Evolutionary conservation across 2,888 invertebrate genomes (phyloP).

Genomic region (Quadriops clusia): DNA sequence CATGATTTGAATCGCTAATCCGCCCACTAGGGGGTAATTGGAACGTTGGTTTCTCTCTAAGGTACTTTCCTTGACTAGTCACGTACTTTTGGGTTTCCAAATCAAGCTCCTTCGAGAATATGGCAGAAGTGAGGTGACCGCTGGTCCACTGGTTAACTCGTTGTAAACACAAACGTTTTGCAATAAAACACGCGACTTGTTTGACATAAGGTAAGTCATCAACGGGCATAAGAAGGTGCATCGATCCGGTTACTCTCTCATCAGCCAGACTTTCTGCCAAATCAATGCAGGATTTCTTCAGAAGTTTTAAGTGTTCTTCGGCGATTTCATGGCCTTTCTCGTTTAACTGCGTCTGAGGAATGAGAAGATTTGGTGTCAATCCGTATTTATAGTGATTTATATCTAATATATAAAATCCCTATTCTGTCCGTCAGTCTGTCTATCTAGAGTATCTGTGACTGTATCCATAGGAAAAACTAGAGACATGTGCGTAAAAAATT

Average conservation of each 20-base stretch:
- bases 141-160: slow-evolving; percentile 46
- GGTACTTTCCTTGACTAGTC: slow-evolving; percentile 14
- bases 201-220: slow-evolving; percentile 40
- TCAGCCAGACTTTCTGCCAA: slow-evolving; percentile 22
- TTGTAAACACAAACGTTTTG: slow-evolving; percentile 38
- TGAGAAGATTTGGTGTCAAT: too few species aligned
- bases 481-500: too few species aligned
- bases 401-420: too few species aligned
- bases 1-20: slow-evolving; percentile 20
- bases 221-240: slow-evolving; percentile 40
- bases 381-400: too few species aligned
- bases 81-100: slow-evolving; percentile 21
- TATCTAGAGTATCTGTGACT: too few species aligned
- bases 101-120: slow-evolving; percentile 33
- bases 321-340: slow-evolving; percentile 10
- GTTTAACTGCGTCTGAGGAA: slow-evolving; percentile 11
- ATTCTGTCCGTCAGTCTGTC: too few species aligned
- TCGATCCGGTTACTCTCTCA: slow-evolving; percentile 24
- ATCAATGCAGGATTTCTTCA: slow-evolving; percentile 13
- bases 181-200: slow-evolving; percentile 40
- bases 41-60: slow-evolving; percentile 19
- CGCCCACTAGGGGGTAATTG: slow-evolving; percentile 19
- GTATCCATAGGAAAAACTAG: too few species aligned
- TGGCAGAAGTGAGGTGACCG: slow-evolving; percentile 35
- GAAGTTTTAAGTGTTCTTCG: slow-evolving; percentile 12